These are phyloP conservation scores for Octodonta nipae DNA, from an alignment of 2,888 invertebrate genomes.

Conservation along the genomic window DNA sequence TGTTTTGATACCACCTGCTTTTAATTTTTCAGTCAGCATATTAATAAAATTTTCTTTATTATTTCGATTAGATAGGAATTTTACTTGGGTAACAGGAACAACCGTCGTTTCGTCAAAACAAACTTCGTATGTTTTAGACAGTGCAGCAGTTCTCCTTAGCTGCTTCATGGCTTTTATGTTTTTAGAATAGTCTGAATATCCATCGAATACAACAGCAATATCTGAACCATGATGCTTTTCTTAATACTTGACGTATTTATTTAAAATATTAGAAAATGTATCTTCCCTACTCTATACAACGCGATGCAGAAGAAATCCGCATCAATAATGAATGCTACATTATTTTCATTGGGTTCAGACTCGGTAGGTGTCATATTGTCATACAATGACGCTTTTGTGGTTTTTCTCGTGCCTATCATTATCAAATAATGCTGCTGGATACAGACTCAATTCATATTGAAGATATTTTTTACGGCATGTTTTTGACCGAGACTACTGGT, in stretches of 20 bases:
- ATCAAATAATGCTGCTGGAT: neutral
- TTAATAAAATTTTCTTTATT: conserved; percentile 2
- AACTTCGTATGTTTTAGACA: no score
- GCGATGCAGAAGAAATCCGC: conserved; percentile 13
- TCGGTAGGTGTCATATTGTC: neutral
- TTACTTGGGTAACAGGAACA: conserved; percentile 21
- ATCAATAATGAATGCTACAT: neutral
- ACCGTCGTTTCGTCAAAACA: no score
- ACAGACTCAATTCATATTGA: neutral
- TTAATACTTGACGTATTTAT: conserved; percentile 17
- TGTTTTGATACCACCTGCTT: conserved; percentile 2
- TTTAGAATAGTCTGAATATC: conserved; percentile 13
- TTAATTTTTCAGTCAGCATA: conserved; percentile 2
- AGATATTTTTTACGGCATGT: neutral
- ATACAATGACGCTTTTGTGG: neutral
- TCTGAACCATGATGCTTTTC: conserved; percentile 9
- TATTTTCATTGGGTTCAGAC: neutral
- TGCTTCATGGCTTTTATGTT: conserved; percentile 28
- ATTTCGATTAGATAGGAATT: conserved; percentile 18
- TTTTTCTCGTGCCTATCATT: neutral
- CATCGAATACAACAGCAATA: no score
- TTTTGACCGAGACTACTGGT: no score
- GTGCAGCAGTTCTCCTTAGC: conserved; percentile 27
- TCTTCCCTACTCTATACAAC: conserved; percentile 1
- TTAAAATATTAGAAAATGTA: neutral